Evolutionary conservation across 1,140 invertebrate genomes (phyloP).

Genomic region (Chionoecetes opilio): DNA sequence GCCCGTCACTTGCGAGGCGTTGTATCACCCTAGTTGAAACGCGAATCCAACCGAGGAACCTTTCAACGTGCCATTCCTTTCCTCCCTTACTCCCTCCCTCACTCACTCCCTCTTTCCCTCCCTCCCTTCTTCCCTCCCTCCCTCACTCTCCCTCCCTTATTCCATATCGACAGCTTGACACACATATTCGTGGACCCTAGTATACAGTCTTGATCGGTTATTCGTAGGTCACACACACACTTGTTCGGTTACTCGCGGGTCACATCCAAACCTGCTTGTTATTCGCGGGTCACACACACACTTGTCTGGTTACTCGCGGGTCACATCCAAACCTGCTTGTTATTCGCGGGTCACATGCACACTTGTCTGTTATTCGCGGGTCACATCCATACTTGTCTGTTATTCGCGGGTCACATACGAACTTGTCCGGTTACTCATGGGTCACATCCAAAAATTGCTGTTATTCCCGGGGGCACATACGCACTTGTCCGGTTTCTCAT

Average conservation of each 20-base stretch:
- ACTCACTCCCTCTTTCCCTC: conserved; percentile 38
- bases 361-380: neutral
- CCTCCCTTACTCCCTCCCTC: no score
- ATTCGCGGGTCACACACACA: neutral
- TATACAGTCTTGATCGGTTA: no score
- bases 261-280: no score
- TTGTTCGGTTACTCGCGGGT: neutral
- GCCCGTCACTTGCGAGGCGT: no score
- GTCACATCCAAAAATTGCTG: no score
- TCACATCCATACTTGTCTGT: no score
- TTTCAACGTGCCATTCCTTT: no score
- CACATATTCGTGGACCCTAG: neutral
- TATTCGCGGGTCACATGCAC: neutral
- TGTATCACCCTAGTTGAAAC: no score
- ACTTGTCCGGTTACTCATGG: neutral
- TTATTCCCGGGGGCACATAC: no score
- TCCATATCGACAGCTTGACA: neutral
- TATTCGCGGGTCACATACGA: neutral
- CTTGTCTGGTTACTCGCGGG: neutral
- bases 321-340: no score
- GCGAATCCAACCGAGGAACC: neutral
- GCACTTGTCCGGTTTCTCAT: no score
- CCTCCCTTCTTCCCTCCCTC: neutral
- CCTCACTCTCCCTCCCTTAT: no score
- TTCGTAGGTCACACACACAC: neutral